These are phyloP conservation scores for Donacobius atricapilla DNA, from an alignment of 2,113 vertebrate species.

Conservation along the genomic window DNA sequence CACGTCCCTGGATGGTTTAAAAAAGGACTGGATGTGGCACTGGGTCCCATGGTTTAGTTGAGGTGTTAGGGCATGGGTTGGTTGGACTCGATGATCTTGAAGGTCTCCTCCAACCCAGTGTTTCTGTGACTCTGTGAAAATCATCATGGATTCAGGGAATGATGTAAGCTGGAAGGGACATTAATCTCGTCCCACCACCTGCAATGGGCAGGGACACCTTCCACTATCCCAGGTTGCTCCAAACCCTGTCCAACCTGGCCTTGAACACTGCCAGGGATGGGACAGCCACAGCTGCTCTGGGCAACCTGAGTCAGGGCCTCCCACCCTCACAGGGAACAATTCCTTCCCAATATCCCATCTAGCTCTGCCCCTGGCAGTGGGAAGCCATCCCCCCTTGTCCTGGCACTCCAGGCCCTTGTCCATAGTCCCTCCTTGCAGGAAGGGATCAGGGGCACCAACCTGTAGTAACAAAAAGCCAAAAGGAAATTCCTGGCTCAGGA, in stretches of 20 bases:
- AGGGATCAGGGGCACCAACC: too few relatives aligned
- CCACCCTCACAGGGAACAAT: background rate
- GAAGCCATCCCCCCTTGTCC: background rate
- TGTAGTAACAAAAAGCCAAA: background rate
- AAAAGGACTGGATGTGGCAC: background rate
- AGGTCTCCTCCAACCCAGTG: background rate
- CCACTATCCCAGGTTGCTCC: background rate
- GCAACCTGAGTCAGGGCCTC: background rate
- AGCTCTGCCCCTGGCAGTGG: background rate
- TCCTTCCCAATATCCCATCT: background rate
- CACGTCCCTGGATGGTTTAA: background rate
- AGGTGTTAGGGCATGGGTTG: background rate
- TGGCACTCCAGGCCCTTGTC: background rate
- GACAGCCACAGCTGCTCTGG: background rate
- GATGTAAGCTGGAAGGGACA: background rate
- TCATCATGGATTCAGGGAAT: background rate
- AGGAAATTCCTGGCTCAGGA: background rate
- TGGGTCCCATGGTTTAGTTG: background rate
- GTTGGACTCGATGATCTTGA: background rate
- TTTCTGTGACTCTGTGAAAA: background rate
- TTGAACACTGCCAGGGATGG: background rate
- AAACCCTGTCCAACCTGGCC: fast-evolving
- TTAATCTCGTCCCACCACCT: background rate
- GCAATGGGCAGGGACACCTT: background rate
- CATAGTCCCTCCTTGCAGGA: background rate